Conservation (phyloP, 2,888 invertebrate genomes). For the Portevinia maculata region DNA sequence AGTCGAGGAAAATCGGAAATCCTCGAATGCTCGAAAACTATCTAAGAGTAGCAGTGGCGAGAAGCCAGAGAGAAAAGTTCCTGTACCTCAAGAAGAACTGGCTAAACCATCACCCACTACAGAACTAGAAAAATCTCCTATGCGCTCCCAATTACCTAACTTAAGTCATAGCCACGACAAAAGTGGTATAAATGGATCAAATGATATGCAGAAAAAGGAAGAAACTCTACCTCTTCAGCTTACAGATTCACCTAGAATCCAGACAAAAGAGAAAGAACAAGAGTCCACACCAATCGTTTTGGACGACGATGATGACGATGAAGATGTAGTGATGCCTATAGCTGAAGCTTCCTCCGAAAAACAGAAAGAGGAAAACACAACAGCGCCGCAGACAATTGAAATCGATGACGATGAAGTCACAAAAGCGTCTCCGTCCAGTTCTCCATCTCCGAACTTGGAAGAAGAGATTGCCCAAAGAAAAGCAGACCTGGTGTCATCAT, state of each 20-base stretch:
- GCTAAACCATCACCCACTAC: conserved; percentile 15
- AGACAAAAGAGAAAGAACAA: conserved; percentile 24
- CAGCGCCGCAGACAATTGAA: conserved; percentile 67
- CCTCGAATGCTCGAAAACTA: conserved; percentile 41
- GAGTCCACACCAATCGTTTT: conserved; percentile 64
- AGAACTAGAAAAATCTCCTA: conserved; percentile 36
- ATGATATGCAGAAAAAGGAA: conserved; percentile 25
- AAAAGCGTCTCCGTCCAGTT: conserved; percentile 41
- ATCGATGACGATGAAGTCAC: conserved; percentile 71
- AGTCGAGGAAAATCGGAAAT: conserved; percentile 79
- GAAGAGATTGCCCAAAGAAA: conserved; percentile 81
- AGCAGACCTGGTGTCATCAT: conserved; percentile 77
- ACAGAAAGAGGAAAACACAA: conserved; percentile 10
- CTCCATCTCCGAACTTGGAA: conserved; percentile 77
- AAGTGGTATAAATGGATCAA: conserved; percentile 42
- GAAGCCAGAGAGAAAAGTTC: conserved; percentile 36
- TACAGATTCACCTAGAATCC: conserved; percentile 2
- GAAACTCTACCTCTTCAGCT: not conserved
- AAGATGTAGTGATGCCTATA: conserved; percentile 32
- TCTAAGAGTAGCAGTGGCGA: conserved; percentile 50
- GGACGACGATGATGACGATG: conserved; percentile 67
- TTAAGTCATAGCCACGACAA: conserved; percentile 34
- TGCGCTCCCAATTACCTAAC: conserved; percentile 16
- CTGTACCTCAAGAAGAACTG: conserved; percentile 2
- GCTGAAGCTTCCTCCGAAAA: conserved; percentile 15